Conservation (phyloP, 2,888 invertebrate genomes). For the Ormyrus nitidulus region DNA sequence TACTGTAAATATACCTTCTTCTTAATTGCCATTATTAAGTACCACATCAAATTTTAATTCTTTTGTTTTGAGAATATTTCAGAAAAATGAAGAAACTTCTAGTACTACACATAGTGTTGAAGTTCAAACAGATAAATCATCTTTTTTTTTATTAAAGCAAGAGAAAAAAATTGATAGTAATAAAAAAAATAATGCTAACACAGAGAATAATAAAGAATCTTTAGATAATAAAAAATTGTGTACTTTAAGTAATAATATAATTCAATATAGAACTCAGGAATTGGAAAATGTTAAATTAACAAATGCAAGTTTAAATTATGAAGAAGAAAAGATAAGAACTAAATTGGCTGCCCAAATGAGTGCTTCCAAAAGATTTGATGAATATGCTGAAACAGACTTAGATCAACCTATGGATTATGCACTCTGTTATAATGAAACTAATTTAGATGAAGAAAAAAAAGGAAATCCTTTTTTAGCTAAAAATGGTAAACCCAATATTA, state of each 20-base stretch:
- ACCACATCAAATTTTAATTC: not conserved
- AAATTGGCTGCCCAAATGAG: conserved; percentile 21
- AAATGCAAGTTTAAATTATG: conserved; percentile 11
- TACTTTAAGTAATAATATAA: not conserved
- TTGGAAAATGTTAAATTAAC: conserved; percentile 33
- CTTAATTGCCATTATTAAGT: not conserved
- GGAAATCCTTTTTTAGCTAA: conserved; percentile 63
- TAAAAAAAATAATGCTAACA: conserved; percentile 4
- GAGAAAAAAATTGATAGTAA: conserved; percentile 30
- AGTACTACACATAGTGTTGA: conserved; percentile 33
- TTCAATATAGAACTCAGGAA: conserved; percentile 16
- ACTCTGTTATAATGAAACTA: conserved; percentile 89
- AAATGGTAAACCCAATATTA: conserved; percentile 37
- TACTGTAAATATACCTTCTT: conserved; percentile 22
- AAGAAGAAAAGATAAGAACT: conserved; percentile 28
- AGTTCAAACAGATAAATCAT: conserved; percentile 50
- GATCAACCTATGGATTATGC: conserved; percentile 96
- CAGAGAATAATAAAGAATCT: not conserved
- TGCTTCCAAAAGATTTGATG: conserved; percentile 71
- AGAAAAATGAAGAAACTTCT: conserved; percentile 19
- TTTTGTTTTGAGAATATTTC: too few relatives aligned
- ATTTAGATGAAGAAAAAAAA: conserved; percentile 79
- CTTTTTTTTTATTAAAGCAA: conserved; percentile 37
- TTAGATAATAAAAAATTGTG: conserved; percentile 15
- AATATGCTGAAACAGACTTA: conserved; percentile 92